These are phyloP conservation scores for Oreochromis aureus DNA, from an alignment of 2,113 vertebrate genomes.

Conservation along the genomic window DNA sequence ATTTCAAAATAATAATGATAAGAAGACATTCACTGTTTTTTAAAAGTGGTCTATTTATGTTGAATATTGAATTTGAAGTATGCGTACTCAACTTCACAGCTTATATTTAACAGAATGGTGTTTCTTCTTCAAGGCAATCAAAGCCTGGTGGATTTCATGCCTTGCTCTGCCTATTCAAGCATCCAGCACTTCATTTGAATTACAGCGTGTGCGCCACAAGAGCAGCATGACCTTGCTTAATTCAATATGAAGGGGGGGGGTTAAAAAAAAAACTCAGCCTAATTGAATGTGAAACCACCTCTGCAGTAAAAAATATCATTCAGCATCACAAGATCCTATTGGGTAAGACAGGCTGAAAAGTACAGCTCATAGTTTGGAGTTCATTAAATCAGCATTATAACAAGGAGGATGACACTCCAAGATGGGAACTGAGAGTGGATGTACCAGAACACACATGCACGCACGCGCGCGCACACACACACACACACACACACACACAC, in stretches of 20 bases:
- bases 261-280: not conserved
- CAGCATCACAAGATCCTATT: conserved; percentile 6
- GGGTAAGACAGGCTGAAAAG: not conserved
- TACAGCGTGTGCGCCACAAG: conserved; percentile 11
- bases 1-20: not conserved
- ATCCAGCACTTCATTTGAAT: conserved; percentile 23
- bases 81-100: not conserved
- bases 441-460: not conserved
- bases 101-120: not conserved
- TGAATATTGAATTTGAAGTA: not conserved
- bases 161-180: conserved; percentile 5
- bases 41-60: not conserved
- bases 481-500: not conserved
- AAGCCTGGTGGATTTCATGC: conserved; percentile 1
- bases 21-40: not conserved
- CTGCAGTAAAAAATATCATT: conserved; percentile 28
- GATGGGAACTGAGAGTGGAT: conserved; percentile 2
- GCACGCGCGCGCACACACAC: accelerated
- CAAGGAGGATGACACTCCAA: not conserved
- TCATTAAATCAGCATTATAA: conserved; percentile 26
- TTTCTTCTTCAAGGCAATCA: not conserved
- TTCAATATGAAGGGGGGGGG: conserved; percentile 3
- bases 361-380: not conserved
- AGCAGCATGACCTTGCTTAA: conserved; percentile 32
- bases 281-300: conserved; percentile 44